These are phyloP conservation scores for Echeneis naucrates DNA, from an alignment of 2,797 vertebrate genomes.

Conservation along the genomic window DNA sequence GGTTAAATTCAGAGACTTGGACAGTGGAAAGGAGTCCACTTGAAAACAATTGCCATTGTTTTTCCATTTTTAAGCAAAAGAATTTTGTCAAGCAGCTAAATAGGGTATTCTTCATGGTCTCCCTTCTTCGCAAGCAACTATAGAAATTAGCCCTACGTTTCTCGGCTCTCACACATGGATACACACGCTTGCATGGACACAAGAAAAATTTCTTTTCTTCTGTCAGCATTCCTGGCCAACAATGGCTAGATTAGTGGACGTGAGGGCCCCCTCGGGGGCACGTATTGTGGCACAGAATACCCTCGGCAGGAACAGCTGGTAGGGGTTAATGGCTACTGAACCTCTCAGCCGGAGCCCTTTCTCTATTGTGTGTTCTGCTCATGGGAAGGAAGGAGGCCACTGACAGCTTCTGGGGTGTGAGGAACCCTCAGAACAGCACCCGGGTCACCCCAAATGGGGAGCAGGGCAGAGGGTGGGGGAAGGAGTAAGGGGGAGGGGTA, in stretches of 20 bases:
- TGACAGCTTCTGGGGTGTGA: constrained; percentile 98
- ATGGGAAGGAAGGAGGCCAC: constrained; percentile 99
- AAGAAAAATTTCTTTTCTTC: constrained; percentile 99
- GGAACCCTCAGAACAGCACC: constrained; percentile 94
- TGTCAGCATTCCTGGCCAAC: constrained; percentile 99
- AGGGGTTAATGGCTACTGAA: constrained; percentile 99
- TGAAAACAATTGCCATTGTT: constrained; percentile 85
- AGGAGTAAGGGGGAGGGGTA: constrained; percentile 54
- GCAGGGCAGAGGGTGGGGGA: constrained; percentile 80
- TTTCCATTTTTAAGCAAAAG: constrained; percentile 82
- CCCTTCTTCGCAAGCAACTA: constrained; percentile 97
- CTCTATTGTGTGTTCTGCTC: constrained; percentile 99
- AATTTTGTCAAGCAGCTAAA: constrained; percentile 91
- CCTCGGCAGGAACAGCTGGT: constrained; percentile 99
- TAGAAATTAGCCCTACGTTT: constrained; percentile 99
- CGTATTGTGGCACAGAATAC: constrained; percentile 99
- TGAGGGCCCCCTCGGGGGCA: constrained; percentile 99
- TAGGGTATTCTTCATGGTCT: constrained; percentile 94
- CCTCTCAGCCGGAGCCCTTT: constrained; percentile 99
- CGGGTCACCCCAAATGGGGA: constrained; percentile 90
- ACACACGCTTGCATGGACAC: constrained; percentile 99
- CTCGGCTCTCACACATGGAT: constrained; percentile 99
- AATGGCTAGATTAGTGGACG: constrained; percentile 99
- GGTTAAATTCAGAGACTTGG: constrained; percentile 64
- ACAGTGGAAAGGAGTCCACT: constrained; percentile 79